Conservation (phyloP, 1,140 invertebrate species). For the Harpegnathos saltator region DNA sequence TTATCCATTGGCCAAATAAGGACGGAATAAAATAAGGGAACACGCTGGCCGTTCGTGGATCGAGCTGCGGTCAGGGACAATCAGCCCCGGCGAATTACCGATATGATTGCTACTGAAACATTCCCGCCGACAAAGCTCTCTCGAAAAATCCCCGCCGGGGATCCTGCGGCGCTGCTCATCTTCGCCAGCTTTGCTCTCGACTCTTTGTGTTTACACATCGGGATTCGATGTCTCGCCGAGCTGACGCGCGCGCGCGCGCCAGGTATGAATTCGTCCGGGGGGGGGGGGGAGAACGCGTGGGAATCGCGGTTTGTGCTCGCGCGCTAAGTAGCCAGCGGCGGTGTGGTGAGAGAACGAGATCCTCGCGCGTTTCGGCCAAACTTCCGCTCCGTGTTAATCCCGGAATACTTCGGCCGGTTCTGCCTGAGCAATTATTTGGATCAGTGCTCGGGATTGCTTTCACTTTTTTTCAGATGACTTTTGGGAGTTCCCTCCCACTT, state of each 20-base stretch:
- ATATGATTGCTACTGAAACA: slow-evolving; percentile 86
- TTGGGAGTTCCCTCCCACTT: too few relatives aligned
- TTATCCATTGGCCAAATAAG: slow-evolving; percentile 85
- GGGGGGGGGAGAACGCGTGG: not conserved
- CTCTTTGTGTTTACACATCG: slow-evolving; percentile 7
- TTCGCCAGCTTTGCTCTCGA: not conserved
- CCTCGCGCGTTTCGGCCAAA: too few relatives aligned
- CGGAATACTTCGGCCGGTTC: too few relatives aligned
- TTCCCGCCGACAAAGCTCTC: slow-evolving; percentile 84
- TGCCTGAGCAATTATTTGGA: too few relatives aligned
- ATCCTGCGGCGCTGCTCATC: slow-evolving; percentile 14
- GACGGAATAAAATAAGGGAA: slow-evolving; percentile 82
- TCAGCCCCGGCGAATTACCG: slow-evolving; percentile 85
- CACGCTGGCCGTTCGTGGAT: slow-evolving; percentile 79
- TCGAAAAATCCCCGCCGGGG: slow-evolving; percentile 33
- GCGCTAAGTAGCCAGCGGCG: too few relatives aligned
- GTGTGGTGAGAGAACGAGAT: too few relatives aligned
- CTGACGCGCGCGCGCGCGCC: not conserved
- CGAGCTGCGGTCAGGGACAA: slow-evolving; percentile 85
- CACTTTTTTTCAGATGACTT: too few relatives aligned
- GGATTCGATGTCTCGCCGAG: slow-evolving; percentile 40
- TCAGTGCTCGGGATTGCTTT: too few relatives aligned
- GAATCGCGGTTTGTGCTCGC: too few relatives aligned
- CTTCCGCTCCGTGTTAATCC: too few relatives aligned
- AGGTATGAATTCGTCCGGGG: not conserved